Evolutionary conservation across 2,888 invertebrate species (phyloP), one percentile per base, ranked within the genome.

Genomic region (Andrena marginata): DNA sequence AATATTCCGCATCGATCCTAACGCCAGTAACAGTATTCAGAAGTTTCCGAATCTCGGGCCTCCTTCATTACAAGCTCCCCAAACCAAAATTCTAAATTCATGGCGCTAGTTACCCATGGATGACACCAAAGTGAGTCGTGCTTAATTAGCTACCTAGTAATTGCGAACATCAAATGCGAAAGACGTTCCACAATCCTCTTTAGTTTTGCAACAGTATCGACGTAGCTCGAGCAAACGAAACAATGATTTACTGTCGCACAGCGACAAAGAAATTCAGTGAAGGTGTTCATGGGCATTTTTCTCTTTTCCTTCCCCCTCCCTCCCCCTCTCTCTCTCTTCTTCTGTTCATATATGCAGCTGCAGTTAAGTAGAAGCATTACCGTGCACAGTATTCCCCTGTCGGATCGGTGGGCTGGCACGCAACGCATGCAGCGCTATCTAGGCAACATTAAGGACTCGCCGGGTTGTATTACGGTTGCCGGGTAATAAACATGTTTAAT

Each of bases 401-500:
- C 59, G 70, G 65, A 76, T 76, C 65, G 82, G 48, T 65, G 33
- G 69, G 75, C 76, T 82, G 87, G 87, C 89, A 90, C 84, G 90
- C 89, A 85, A 87, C 77, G 84, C 80, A 89, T 82, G 85, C 86
- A 67, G 75, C 79, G 78, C 87, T 90, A 90, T 89, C 89, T 85
- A 73, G 81, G 79, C 56, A 82, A 82, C 82, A 85, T 90, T 90
- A 90, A 88, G 87, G 84, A 90, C 87, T 89, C 89, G 89, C 86
- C 84, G 79, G 68, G 78, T 86, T 89, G 87, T 87, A 89, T 89
- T 90, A 86, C 85, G 76, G 84, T 84, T 85, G 87, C 85, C 80
- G 84, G 88, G 88, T 90, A 90, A 91, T 91, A 91, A 91, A 91
- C 91, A 89, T 89, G 90, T 91, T 91, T 91, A 91, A 91, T 91